Base-by-base conservation (phyloP, 2,113 vertebrate genomes). In the Mesoclemmys tuberculata region DNA sequence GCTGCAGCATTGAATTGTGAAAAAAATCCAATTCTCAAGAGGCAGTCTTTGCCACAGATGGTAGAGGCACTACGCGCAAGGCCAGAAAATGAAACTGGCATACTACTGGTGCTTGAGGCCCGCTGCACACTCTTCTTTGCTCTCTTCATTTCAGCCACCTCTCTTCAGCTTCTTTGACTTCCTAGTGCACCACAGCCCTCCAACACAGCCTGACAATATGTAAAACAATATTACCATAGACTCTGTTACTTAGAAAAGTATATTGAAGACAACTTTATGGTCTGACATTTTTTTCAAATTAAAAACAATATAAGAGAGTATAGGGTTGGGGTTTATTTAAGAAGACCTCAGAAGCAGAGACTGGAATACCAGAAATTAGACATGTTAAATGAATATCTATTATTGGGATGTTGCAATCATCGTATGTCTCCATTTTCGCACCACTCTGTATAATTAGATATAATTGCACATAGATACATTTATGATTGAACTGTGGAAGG, bases 351-450 rank as follows among this genome's bases (percentile, higher is more conserved):
- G 38, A 10, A 93, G 27, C 5, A 81, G 61, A 77, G 24, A 35
- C 56, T 51, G 16, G 21, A 74, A 89, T 31, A 19, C 46, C 75
- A 46, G 58, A 80, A 94, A 78, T 19, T 12, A 2, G 41, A 54
- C 2, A 2, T 80, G 49, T 83, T 91, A 93, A 95, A 38, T 80
- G 83, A 94, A 75, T 77, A 75, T 44, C 88, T 64, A 1, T 77
- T 84, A 79, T 27, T 83, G 88, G 85, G 85, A 79, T 68, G 16
- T 55, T 78, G 46, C 68, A 84, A 54, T 90, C 68, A 84, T 81
- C 46, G 85, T 56, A 68, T 24, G 8, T 46, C 80, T 95, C 85
- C n/a, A 71, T 93, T 91, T 96, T 86, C 88, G 84, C 90, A 54
- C 78, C 51, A 58, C 31, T 87, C 44, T 80, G 26, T 92, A 8